Evolutionary conservation across 2,113 vertebrate species (phyloP), one percentile per base, ranked within the genome.

Genomic region (Oncorhynchus kisutch): DNA sequence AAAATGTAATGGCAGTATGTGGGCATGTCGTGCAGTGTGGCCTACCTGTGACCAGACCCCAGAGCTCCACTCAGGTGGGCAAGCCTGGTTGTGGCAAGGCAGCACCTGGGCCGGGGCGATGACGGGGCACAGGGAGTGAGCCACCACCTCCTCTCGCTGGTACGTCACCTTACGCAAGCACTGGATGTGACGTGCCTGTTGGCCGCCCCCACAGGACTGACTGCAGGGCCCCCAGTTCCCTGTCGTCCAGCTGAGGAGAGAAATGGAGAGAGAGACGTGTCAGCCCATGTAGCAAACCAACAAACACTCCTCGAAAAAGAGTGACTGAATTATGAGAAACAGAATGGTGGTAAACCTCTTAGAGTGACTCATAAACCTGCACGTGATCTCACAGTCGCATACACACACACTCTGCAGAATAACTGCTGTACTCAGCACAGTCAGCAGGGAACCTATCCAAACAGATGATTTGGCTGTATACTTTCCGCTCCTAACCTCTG

Each of bases 21-120:
- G n/a, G 62, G 72, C 67, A 27, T 49, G 5, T 24, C 49, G 22
- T 18, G 34, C 25, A 25, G 57, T 45, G 3, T 59, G 7, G 34
- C 90, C 89, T 91, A 99, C 98, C 97, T 96, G 96, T 64, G 96
- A 95, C 98, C 98, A 99, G 0, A 92, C 88, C 3, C 95, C 95
- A 0, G 85, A 87, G 87, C 89, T 96, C 98, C 98, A 99, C 74
- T 95, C 92, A 0, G 97, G 95, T 0, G 95, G 97, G 70, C 98
- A 99, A 81, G 94, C 87, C 12, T 95, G 94, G 45, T 82, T 90
- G 51, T 94, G 95, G 89, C 98, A 99, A 64, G 89, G 80, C 84
- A 96, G 96, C 54, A 95, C 70, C 74, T 96, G 95, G 0, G 94
- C 85, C 0, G 96, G 98, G 0, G 96, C 93, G 76, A 93, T 92